Conservation (phyloP, 1,140 invertebrate genomes). For the Saccostrea cuccullata region DNA sequence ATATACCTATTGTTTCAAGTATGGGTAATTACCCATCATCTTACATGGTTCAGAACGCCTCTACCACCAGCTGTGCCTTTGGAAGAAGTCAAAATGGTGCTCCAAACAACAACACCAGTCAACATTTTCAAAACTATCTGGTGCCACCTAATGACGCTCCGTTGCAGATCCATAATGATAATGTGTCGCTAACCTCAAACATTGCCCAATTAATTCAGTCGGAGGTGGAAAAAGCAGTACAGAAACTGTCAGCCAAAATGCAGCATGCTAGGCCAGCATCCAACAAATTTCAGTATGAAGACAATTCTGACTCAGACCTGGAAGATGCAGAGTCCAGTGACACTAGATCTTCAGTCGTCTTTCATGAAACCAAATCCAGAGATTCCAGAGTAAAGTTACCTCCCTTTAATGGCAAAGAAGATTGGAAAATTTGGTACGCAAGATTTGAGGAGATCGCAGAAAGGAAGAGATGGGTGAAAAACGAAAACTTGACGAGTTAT, state of each 20-base stretch:
- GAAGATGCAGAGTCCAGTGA: background rate
- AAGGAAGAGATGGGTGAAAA: conserved; percentile 20
- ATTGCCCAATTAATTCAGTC: background rate
- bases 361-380: conserved; percentile 16
- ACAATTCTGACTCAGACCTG: conserved; percentile 1
- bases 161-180: no score
- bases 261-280: background rate
- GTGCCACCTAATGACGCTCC: no score
- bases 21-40: background rate
- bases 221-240: conserved; percentile 9
- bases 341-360: background rate
- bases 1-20: background rate
- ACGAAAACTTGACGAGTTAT: background rate
- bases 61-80: no score
- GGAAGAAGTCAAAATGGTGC: no score
- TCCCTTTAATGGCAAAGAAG: conserved; percentile 41
- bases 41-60: background rate
- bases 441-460: conserved; percentile 43
- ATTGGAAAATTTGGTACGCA: conserved; percentile 47
- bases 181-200: no score
- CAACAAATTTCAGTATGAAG: background rate
- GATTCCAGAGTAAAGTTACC: conserved; percentile 35
- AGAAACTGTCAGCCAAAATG: conserved; percentile 8
- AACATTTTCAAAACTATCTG: no score
- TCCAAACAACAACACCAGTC: no score